These are phyloP conservation scores for Aquatica leii DNA, from an alignment of 2,888 invertebrate species.

Conservation along the genomic window DNA sequence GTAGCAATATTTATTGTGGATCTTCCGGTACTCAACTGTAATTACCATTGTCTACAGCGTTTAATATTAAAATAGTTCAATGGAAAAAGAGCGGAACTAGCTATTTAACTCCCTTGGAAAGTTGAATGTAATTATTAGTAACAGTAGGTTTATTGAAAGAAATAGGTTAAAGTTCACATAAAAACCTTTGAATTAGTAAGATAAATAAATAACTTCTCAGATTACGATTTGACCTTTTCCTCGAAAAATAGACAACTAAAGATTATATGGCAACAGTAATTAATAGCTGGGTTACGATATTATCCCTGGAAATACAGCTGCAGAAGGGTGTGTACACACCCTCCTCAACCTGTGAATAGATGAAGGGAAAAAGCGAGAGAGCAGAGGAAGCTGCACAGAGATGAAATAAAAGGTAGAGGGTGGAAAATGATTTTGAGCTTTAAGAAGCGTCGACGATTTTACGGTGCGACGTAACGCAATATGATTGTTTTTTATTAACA, in stretches of 20 bases:
- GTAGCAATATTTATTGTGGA: too few species aligned
- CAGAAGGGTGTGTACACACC: constrained; percentile 39
- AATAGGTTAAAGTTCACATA: constrained; percentile 30
- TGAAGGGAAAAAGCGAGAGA: constrained; percentile 24
- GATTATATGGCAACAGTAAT: constrained; percentile 21
- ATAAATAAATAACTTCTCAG: constrained; percentile 19
- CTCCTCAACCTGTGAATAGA: constrained; percentile 33
- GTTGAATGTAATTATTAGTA: background rate
- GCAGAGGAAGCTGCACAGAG: constrained; percentile 33
- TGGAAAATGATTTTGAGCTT: constrained; percentile 39
- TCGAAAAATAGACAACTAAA: constrained; percentile 3
- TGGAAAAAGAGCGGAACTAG: background rate
- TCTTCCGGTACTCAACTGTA: constrained; percentile 3
- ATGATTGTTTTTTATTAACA: background rate
- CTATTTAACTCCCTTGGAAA: too few species aligned
- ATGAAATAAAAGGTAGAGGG: constrained; percentile 39
- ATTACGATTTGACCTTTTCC: constrained; percentile 30
- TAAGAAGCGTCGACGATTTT: too few species aligned
- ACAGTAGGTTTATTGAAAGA: background rate
- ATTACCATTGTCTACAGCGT: background rate
- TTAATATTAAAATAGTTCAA: background rate
- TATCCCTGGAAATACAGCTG: constrained; percentile 40
- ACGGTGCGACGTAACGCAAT: background rate
- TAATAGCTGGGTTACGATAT: constrained; percentile 19
- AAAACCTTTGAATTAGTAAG: constrained; percentile 23